Conservation (phyloP, 2,113 vertebrate genomes). For the Antechinus flavipes region DNA sequence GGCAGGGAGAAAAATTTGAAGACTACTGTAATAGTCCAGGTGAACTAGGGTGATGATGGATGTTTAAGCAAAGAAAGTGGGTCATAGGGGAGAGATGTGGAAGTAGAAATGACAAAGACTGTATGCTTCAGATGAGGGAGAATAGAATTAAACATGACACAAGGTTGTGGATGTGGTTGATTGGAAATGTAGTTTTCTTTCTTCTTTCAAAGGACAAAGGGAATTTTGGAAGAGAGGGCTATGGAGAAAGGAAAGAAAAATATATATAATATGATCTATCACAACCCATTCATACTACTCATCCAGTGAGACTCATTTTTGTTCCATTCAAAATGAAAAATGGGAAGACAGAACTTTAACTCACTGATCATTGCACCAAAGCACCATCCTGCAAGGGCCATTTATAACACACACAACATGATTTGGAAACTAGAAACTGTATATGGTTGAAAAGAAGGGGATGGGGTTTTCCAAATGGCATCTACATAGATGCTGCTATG, state of each 20-base stretch:
- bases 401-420: not conserved
- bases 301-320: not conserved
- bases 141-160: not conserved
- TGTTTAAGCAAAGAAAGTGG: not conserved
- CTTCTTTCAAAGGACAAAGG: not conserved
- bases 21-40: not conserved
- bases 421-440: not conserved
- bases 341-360: not conserved
- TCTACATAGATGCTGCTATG: not conserved
- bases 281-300: not conserved
- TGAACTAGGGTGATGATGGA: not conserved
- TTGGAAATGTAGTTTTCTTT: not conserved
- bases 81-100: not conserved
- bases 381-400: not conserved
- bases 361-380: not conserved
- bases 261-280: not conserved
- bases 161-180: not conserved
- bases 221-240: not conserved
- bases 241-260: not conserved
- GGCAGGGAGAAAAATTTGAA: not conserved
- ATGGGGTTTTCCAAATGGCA: not conserved
- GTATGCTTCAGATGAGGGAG: not conserved
- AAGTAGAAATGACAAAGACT: not conserved
- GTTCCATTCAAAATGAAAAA: not conserved
- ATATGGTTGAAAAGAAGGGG: not conserved